Percentiles rank a stretch among this genome's conserved stretches.
Evolutionary conservation across 2,888 invertebrate species (phyloP).

Genomic region (Parapristionchus giblindavisi): DNA sequence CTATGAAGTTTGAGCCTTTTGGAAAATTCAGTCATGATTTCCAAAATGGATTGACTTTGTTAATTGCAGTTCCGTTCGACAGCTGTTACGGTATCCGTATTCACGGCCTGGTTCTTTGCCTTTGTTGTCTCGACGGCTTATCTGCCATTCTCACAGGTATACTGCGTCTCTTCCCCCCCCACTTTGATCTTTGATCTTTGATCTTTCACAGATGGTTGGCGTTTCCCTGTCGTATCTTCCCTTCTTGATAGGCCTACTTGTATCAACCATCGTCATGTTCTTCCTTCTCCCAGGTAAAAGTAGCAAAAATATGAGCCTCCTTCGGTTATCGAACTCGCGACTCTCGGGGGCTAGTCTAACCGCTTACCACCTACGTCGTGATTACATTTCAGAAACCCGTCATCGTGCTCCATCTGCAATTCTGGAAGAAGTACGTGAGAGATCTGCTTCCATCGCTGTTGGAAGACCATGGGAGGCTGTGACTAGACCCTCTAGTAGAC

Average conservation of each 20-base stretch:
- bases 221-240: slow-evolving; percentile 71
- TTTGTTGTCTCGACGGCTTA: slow-evolving; percentile 68
- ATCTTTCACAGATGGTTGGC: slow-evolving; percentile 62
- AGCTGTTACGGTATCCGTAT: slow-evolving; percentile 67
- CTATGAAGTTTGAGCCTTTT: no score
- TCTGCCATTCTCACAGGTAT: slow-evolving; percentile 67
- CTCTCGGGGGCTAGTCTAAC: background rate
- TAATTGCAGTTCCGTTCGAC: slow-evolving; percentile 64
- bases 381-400: slow-evolving; percentile 49
- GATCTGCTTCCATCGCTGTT: slow-evolving; percentile 49
- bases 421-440: slow-evolving; percentile 51
- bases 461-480: slow-evolving; percentile 56
- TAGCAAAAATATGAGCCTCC: background rate
- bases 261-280: slow-evolving; percentile 59
- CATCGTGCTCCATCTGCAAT: slow-evolving; percentile 53
- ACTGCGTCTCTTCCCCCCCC: no score
- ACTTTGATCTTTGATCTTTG: no score
- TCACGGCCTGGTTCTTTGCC: slow-evolving; percentile 64
- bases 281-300: slow-evolving; percentile 60
- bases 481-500: slow-evolving; percentile 17
- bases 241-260: slow-evolving; percentile 69
- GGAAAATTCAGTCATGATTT: no score
- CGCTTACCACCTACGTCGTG: background rate
- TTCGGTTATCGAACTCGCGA: background rate
- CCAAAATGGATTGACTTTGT: no score